These are phyloP conservation scores for human (Homo sapiens) DNA, from an alignment of 2,113 vertebrate species.

Conservation along the genomic window DNA sequence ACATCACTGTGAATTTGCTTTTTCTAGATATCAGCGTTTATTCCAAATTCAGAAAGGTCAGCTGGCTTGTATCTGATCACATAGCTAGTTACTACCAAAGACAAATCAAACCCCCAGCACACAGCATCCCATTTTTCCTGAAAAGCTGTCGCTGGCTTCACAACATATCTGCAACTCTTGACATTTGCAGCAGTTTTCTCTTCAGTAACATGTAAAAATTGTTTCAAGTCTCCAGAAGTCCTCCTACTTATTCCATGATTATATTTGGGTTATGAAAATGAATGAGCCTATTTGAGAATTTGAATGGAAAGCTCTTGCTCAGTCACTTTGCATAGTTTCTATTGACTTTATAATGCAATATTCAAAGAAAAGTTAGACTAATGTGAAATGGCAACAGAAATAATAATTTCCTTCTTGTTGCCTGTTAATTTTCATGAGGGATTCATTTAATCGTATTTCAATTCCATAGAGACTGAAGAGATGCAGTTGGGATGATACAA, in stretches of 20 bases:
- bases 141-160: neutral
- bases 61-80: neutral
- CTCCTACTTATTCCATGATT: neutral
- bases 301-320: neutral
- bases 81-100: neutral
- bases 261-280: neutral
- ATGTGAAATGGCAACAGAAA: neutral
- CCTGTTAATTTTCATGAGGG: conserved; percentile 43
- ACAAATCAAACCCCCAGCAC: too few species aligned
- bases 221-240: neutral
- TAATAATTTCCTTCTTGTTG: conserved; percentile 41
- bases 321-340: neutral
- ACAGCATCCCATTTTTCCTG: neutral
- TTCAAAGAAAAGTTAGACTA: conserved; percentile 40
- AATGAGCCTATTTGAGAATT: neutral
- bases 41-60: neutral
- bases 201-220: neutral
- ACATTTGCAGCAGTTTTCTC: neutral
- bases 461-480: conserved; percentile 51
- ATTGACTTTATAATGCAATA: conserved; percentile 20
- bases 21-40: neutral
- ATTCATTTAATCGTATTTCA: conserved; percentile 55
- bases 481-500: conserved; percentile 36
- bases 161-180: neutral
- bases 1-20: neutral